Percentiles rank a stretch among this genome's conserved stretches.
These are phyloP conservation scores for Sebastes variabilis DNA, from an alignment of 2,797 vertebrate genomes.

Conservation along the genomic window DNA sequence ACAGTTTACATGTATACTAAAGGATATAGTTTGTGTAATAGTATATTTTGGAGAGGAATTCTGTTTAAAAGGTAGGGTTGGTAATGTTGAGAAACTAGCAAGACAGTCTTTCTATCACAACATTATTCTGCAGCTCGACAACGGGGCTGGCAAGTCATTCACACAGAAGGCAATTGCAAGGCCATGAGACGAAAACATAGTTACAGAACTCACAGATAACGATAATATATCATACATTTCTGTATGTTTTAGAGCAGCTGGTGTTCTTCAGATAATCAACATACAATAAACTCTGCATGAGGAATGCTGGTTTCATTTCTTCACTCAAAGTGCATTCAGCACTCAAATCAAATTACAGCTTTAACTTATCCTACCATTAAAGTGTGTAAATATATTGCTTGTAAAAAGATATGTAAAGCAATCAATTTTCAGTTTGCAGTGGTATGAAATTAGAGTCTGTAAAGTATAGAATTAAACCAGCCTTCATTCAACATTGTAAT, in stretches of 20 bases:
- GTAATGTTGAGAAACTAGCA: too few relatives aligned
- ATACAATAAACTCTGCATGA: background rate
- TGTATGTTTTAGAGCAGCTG: background rate
- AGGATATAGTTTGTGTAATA: background rate
- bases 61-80: background rate
- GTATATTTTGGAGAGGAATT: background rate
- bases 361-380: background rate
- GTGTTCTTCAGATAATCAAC: background rate
- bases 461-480: background rate
- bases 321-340: background rate
- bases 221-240: background rate
- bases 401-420: background rate
- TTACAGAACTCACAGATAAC: background rate
- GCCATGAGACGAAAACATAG: background rate
- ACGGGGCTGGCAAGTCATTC: background rate
- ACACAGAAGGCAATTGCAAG: background rate
- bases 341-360: background rate
- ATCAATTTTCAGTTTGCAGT: background rate
- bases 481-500: background rate
- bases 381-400: background rate
- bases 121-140: background rate
- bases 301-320: background rate
- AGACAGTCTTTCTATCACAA: background rate
- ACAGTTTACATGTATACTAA: background rate
- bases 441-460: background rate